Percentiles rank a stretch among this genome's conserved stretches.
Evolutionary conservation across 2,888 invertebrate genomes (phyloP).

Genomic region (Xestia xanthographa): DNA sequence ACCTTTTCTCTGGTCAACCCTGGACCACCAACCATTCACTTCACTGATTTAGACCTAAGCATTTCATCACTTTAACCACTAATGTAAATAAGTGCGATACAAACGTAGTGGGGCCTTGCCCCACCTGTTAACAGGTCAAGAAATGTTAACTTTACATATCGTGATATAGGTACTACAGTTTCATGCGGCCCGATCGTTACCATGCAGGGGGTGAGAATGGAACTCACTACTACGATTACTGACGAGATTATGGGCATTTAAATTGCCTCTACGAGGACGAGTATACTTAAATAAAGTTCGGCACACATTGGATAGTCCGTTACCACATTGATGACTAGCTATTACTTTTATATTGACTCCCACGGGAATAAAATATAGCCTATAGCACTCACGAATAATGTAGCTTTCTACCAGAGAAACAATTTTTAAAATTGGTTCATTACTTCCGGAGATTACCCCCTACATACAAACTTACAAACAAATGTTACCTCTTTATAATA

Average conservation of each 20-base stretch:
- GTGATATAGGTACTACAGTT: not conserved
- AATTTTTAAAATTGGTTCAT: too few species aligned
- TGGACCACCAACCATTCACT: too few species aligned
- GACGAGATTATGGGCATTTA: not conserved
- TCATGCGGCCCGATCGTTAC: conserved; percentile 23
- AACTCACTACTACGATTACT: not conserved
- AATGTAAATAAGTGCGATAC: not conserved
- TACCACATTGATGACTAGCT: too few species aligned
- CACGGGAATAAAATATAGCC: too few species aligned
- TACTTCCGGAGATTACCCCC: too few species aligned
- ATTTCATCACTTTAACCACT: not conserved
- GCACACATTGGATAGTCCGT: too few species aligned
- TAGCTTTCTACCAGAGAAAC: too few species aligned
- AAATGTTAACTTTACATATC: conserved; percentile 22
- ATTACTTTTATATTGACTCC: too few species aligned
- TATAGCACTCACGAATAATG: too few species aligned
- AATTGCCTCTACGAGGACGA: not conserved
- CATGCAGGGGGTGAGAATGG: not conserved
- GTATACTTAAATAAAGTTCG: not conserved
- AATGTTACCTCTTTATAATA: too few species aligned
- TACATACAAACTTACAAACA: too few species aligned
- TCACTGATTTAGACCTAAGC: not conserved
- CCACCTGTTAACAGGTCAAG: conserved; percentile 29
- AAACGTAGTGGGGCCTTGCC: conserved; percentile 13
- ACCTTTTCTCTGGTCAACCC: not conserved